These are phyloP conservation scores for Mythimna lalbum DNA, from an alignment of 2,888 invertebrate species.

Conservation along the genomic window DNA sequence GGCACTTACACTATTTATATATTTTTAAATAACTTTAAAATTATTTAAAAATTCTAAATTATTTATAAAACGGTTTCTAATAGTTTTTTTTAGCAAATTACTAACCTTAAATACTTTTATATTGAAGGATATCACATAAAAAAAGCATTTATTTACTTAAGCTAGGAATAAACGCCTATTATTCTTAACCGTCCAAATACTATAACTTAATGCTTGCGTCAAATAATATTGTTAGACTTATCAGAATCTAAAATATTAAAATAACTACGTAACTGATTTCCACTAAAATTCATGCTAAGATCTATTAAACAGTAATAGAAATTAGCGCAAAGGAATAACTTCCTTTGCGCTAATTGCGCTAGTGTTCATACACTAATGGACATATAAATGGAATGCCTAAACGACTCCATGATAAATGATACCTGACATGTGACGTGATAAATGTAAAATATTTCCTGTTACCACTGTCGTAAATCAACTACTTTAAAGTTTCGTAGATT, in stretches of 20 bases:
- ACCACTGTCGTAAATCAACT: constrained; percentile 60
- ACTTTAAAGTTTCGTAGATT: constrained; percentile 75
- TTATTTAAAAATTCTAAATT: not conserved
- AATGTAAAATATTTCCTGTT: constrained; percentile 65
- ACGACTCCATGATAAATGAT: constrained; percentile 62
- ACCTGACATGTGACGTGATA: constrained; percentile 47
- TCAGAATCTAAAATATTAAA: not conserved
- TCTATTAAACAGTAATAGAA: not conserved
- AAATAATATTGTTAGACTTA: not conserved
- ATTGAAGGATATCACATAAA: too few species aligned
- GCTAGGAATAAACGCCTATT: too few species aligned
- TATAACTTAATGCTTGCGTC: not conserved
- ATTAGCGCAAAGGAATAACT: constrained; percentile 44
- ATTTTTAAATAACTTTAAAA: not conserved
- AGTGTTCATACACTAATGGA: constrained; percentile 63
- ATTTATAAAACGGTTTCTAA: not conserved
- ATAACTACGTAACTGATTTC: constrained; percentile 1
- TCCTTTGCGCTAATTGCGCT: too few species aligned
- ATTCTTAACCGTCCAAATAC: not conserved
- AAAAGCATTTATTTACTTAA: not conserved
- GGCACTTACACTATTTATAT: not conserved
- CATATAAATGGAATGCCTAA: constrained; percentile 47
- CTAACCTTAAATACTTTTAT: not conserved
- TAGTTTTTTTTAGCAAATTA: not conserved
- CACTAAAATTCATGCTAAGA: not conserved